phyloP scores from a whole-genome alignment of 2,113 vertebrate genomes.

The Heterotis niloticus region DNA sequence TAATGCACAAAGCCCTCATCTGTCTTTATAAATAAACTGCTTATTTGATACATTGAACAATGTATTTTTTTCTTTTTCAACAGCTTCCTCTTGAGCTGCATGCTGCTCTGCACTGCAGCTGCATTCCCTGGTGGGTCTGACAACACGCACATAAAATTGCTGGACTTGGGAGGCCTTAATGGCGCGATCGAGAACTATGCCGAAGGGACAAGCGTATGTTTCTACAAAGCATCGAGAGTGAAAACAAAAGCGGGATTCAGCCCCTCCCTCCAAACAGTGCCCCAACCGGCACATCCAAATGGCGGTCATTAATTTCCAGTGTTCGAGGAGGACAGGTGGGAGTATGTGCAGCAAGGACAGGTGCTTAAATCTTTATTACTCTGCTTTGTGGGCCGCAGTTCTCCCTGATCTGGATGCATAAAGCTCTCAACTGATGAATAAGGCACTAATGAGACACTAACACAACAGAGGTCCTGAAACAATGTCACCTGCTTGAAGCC shows the following conservation, averaged over 20 bases:
- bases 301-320: conserved; percentile 19
- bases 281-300: not conserved
- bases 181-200: not conserved
- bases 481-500: not conserved
- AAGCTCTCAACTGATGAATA: not conserved
- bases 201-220: not conserved
- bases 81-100: not conserved
- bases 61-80: not conserved
- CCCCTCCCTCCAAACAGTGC: not conserved
- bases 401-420: not conserved
- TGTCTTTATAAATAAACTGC: too few species aligned
- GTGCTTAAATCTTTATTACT: not conserved
- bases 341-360: not conserved
- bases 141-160: not conserved
- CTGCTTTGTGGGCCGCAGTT: not conserved
- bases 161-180: not conserved
- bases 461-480: not conserved
- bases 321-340: not conserved
- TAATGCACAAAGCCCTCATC: too few species aligned
- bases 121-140: not conserved
- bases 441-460: conserved; percentile 13
- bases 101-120: not conserved
- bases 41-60: too few species aligned
- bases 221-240: not conserved
- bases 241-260: not conserved